phyloP scores from a whole-genome alignment of 2,797 vertebrate genomes.

The Prionace glauca region DNA sequence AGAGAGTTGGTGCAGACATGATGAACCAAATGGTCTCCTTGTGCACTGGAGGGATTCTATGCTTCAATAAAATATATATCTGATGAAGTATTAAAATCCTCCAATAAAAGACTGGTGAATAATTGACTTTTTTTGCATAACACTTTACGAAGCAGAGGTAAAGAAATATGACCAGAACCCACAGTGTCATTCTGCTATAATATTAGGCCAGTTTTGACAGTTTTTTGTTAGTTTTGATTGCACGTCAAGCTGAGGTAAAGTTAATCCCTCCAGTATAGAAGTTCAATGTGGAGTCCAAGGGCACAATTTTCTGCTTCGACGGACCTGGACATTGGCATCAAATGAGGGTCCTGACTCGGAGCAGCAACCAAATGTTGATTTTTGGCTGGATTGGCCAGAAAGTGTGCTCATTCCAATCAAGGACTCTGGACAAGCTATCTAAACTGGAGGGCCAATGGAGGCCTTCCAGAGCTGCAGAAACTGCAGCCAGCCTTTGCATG shows the following conservation, averaged over 20 bases:
- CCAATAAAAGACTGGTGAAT: background rate
- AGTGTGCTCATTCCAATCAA: no score
- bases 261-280: background rate
- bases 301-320: no score
- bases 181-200: background rate
- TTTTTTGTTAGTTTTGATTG: background rate
- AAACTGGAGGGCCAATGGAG: no score
- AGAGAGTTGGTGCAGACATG: no score
- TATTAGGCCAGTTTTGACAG: background rate
- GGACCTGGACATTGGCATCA: background rate
- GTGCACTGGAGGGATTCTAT: no score
- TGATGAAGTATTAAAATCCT: background rate
- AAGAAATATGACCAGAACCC: background rate
- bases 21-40: no score
- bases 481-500: no score
- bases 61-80: background rate
- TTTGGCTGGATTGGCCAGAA: no score
- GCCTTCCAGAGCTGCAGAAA: no score
- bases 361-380: no score
- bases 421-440: no score
- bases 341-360: no score
- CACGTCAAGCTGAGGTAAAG: background rate
- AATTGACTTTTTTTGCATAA: background rate
- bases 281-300: background rate
- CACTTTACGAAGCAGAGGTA: background rate